phyloP scores from a whole-genome alignment of 2,888 invertebrate genomes.

The Toxonevra muliebris region DNA sequence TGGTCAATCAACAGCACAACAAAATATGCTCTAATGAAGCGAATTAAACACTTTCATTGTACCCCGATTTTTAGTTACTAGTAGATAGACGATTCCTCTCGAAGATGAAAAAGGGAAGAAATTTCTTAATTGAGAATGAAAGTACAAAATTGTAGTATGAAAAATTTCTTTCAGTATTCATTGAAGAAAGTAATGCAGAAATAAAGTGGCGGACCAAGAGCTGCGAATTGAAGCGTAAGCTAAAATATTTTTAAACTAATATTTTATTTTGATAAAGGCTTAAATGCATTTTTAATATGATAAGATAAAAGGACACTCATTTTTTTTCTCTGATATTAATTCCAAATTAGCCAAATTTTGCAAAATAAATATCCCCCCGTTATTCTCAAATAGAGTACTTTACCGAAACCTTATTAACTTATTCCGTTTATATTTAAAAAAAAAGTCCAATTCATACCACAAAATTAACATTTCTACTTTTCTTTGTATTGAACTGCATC shows the following conservation, averaged over 20 bases:
- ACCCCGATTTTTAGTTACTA: too few species aligned
- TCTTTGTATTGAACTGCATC: neutral
- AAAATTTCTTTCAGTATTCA: slow-evolving; percentile 29
- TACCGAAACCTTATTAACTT: neutral
- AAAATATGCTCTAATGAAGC: slow-evolving; percentile 40
- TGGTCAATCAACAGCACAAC: slow-evolving; percentile 38
- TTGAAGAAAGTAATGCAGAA: neutral
- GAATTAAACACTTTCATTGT: slow-evolving; percentile 42
- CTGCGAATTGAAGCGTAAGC: neutral
- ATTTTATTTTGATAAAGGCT: neutral
- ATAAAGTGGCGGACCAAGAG: neutral
- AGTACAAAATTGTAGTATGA: neutral
- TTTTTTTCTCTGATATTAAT: neutral
- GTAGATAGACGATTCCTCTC: too few species aligned
- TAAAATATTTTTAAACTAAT: neutral
- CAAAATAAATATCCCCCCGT: neutral
- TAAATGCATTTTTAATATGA: neutral
- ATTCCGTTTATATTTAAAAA: too few species aligned
- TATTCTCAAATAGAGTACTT: neutral
- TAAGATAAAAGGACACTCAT: too few species aligned
- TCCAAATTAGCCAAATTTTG: neutral
- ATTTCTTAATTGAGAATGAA: slow-evolving; percentile 18
- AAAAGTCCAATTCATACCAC: too few species aligned
- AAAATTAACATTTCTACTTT: neutral
- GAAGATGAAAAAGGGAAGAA: neutral